Base-by-base conservation (phyloP, 2,113 vertebrate species). In the Osmerus eperlanus region DNA sequence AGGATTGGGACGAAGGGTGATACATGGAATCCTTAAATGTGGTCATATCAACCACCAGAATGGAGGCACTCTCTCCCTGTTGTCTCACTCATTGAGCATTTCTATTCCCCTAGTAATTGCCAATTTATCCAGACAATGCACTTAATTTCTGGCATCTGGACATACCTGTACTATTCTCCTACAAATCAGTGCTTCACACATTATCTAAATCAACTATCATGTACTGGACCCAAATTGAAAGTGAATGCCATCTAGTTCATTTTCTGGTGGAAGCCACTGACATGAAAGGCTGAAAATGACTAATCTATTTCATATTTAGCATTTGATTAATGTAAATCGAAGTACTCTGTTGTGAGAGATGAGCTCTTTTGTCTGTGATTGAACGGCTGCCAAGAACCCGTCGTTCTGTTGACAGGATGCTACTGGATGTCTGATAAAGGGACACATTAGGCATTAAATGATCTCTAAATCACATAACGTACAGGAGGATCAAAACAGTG, bases 401-500 rank as follows among this genome's bases (percentile, higher is more conserved):
- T 53, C 32, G 19, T 15, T 16, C 32, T 4, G 55, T 67, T 75
- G 79, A 74, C 68, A 78, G 71, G 68, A 59, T 66, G 58, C 71
- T 29, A 67, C 21, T 67, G 67, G 70, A 54, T 59, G 67, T 51
- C 66, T 76, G 73, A 82, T 82, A 72, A 80, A 81, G 69, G 59
- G 71, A 62, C 64, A 67, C 75, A 76, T 82, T 76, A 80, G 56
- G 62, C 73, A 60, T 59, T 41, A 71, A 71, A 74, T 82, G 51
- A 81, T 79, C 75, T 75, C 53, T 71, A 70, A 73, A 79, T 79
- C 74, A 75, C 72, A 32, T 13, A 23, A 62, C 55, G 36, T 54
- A 66, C 36, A 60, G 72, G 63, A 54, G 32, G n/a, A 79, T 72
- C 68, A 70, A 61, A 77, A 62, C 18, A 65, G 3, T 23, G 0